A percentile compares a stretch with the other conserved stretches of the same genome.
phyloP scores from a whole-genome alignment of 2,113 vertebrate genomes.

The Zosterops borbonicus region DNA sequence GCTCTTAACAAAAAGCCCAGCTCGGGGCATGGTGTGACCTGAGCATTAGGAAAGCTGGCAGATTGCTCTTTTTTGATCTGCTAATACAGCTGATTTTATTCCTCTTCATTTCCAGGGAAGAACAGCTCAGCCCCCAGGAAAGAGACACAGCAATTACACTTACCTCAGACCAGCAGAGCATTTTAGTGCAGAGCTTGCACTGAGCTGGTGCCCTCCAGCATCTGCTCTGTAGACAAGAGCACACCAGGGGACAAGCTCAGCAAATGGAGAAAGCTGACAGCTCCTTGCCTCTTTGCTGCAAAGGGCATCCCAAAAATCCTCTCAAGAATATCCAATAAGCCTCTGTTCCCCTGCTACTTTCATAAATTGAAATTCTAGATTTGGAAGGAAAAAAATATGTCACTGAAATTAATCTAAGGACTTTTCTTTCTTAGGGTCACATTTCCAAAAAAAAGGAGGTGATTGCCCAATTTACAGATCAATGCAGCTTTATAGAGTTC shows the following conservation, averaged over 20 bases:
- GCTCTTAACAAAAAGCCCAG: not conserved
- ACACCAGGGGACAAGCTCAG: not conserved
- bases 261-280: not conserved
- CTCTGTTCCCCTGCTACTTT: not conserved
- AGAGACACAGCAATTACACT: not conserved
- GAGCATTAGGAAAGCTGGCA: not conserved
- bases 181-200: not conserved
- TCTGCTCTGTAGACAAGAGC: not conserved
- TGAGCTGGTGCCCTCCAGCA: not conserved
- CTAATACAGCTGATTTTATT: not conserved
- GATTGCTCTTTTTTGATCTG: not conserved
- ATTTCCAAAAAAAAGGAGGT: not conserved
- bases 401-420: not conserved
- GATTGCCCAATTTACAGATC: not conserved
- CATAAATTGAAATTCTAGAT: not conserved
- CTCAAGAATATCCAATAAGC: not conserved
- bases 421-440: not conserved
- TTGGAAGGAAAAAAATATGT: not conserved
- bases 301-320: not conserved
- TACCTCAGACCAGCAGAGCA: not conserved
- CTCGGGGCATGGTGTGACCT: not conserved
- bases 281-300: not conserved
- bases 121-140: slow-evolving; percentile 1
- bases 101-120: not conserved
- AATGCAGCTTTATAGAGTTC: not conserved